A percentile compares a stretch with the other conserved stretches of the same genome.
Conservation (phyloP, 1,140 invertebrate species). For the Brachystomella parvula region DNA sequence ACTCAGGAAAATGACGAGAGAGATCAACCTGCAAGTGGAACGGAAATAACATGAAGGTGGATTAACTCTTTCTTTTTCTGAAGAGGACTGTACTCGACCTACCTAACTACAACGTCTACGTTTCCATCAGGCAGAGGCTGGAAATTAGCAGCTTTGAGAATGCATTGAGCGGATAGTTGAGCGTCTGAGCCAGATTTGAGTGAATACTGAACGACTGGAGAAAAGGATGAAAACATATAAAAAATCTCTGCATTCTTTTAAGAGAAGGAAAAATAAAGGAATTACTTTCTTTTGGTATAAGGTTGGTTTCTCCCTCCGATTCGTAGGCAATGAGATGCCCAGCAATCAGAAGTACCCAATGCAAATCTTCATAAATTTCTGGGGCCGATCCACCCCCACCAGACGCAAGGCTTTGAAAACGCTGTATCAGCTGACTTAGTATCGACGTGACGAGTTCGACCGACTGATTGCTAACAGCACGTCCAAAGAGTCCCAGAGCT, state of each 20-base stretch:
- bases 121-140: not conserved
- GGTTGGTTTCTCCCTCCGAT: conserved; percentile 62
- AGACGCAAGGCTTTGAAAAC: not conserved
- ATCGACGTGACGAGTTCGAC: not conserved
- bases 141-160: not conserved
- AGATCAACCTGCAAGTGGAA: conserved; percentile 47
- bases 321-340: conserved; percentile 61
- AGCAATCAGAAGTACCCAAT: conserved; percentile 76
- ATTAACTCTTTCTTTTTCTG: too few species aligned
- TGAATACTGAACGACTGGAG: conserved; percentile 47
- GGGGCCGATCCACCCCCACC: conserved; percentile 42
- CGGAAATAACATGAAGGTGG: too few species aligned
- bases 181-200: conserved; percentile 5
- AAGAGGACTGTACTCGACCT: too few species aligned
- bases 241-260: not conserved
- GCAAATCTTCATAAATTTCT: conserved; percentile 71
- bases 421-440: not conserved
- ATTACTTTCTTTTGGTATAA: conserved; percentile 57
- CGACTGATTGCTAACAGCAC: conserved; percentile 38
- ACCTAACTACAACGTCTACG: not conserved
- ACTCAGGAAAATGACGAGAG: conserved; percentile 56
- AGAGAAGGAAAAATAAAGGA: not conserved
- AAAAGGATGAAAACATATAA: not conserved
- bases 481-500: conserved; percentile 52
- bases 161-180: not conserved